Evolutionary conservation across 2,113 vertebrate species (phyloP).

Genomic region (Pluvianellus socialis): DNA sequence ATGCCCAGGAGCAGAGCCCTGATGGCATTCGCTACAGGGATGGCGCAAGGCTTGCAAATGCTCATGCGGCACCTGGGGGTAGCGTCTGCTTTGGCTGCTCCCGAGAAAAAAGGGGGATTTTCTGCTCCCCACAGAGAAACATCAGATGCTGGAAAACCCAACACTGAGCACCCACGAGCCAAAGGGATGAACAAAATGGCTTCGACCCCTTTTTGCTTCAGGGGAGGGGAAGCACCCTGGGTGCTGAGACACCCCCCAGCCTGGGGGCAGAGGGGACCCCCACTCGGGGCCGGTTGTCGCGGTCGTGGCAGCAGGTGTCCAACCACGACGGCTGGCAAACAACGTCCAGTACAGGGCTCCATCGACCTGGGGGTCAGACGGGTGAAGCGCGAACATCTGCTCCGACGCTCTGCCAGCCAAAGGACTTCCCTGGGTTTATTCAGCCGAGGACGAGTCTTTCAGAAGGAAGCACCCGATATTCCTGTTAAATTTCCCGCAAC

Average conservation of each 20-base stretch:
- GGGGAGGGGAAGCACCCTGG: not conserved
- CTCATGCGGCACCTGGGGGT: not conserved
- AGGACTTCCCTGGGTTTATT: not conserved
- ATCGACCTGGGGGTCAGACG: not conserved
- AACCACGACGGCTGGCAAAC: not conserved
- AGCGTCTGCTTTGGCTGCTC: accelerated
- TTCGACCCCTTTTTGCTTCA: not conserved
- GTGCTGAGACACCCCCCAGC: not conserved
- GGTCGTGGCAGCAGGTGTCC: not conserved
- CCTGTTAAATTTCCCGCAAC: not conserved
- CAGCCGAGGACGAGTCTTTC: not conserved
- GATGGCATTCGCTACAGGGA: not conserved
- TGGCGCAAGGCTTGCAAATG: not conserved
- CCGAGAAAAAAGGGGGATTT: not conserved
- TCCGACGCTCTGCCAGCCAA: accelerated
- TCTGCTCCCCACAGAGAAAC: not conserved
- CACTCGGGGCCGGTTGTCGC: accelerated
- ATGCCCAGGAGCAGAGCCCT: accelerated
- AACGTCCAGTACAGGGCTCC: not conserved
- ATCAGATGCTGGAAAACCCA: not conserved
- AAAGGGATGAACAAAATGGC: accelerated
- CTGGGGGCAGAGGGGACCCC: not conserved
- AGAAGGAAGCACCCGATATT: not conserved
- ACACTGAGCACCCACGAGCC: not conserved
- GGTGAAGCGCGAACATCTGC: not conserved